Evolutionary conservation across 2,888 invertebrate genomes (phyloP).

Genomic region (Machimus atricapillus): DNA sequence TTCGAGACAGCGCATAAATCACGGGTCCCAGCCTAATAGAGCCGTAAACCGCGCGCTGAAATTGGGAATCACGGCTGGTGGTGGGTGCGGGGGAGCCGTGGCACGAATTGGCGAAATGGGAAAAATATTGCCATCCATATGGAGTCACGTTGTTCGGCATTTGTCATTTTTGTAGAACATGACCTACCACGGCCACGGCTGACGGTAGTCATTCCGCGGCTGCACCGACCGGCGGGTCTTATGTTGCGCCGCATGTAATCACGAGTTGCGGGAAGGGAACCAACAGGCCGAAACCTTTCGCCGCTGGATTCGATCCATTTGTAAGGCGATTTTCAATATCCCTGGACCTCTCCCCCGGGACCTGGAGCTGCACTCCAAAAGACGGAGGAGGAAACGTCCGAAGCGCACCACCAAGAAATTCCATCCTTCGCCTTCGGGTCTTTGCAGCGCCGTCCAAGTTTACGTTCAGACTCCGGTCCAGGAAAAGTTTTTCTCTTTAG

Average conservation of each 20-base stretch:
- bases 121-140: slow-evolving; percentile 32
- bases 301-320: slow-evolving; percentile 11
- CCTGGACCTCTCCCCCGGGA: slow-evolving; percentile 14
- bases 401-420: slow-evolving; percentile 7
- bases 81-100: background rate
- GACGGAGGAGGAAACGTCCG: background rate
- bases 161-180: slow-evolving; percentile 46
- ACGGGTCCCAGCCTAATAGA: slow-evolving; percentile 36
- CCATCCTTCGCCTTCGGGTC: background rate
- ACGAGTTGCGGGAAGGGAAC: slow-evolving; percentile 41
- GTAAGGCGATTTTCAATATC: slow-evolving; percentile 36
- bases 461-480: slow-evolving; percentile 2
- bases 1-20: slow-evolving; percentile 36
- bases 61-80: slow-evolving; percentile 5
- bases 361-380: background rate
- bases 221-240: background rate
- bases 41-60: slow-evolving; percentile 17
- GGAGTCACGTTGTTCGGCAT: slow-evolving; percentile 47
- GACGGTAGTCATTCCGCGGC: slow-evolving; percentile 4
- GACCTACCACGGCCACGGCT: slow-evolving; percentile 40
- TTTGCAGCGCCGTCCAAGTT: background rate
- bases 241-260: slow-evolving; percentile 42
- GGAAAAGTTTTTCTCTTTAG: slow-evolving; percentile 47
- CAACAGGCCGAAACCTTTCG: slow-evolving; percentile 4
- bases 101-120: slow-evolving; percentile 37